Conservation (phyloP, 2,888 invertebrate genomes). For the Mactromeris polynyma region DNA sequence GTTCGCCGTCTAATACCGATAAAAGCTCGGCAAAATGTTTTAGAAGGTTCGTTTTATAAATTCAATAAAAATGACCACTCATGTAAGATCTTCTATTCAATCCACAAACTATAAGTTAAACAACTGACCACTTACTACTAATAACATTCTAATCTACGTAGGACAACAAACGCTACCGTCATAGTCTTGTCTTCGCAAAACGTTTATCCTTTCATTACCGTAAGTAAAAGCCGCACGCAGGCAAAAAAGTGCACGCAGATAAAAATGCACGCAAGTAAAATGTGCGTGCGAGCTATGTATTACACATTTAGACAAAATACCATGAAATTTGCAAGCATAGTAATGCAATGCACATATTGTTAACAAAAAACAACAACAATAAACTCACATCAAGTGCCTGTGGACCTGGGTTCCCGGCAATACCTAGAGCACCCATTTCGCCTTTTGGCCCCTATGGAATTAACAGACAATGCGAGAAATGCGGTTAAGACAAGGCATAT, state of each 20-base stretch:
- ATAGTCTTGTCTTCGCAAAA: too few relatives aligned
- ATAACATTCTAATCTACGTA: too few relatives aligned
- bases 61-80: too few relatives aligned
- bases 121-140: too few relatives aligned
- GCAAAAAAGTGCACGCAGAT: neutral
- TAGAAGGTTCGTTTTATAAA: too few relatives aligned
- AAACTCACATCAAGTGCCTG: conserved; percentile 63
- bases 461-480: conserved; percentile 33
- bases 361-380: conserved; percentile 5
- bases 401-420: conserved; percentile 64
- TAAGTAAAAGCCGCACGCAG: neutral
- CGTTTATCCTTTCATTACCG: neutral
- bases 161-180: too few relatives aligned
- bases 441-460: conserved; percentile 63
- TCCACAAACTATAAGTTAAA: too few relatives aligned
- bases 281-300: neutral
- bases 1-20: too few relatives aligned
- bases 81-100: too few relatives aligned
- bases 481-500: neutral
- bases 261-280: neutral
- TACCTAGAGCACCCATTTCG: conserved; percentile 48
- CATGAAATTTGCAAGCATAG: neutral
- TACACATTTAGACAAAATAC: neutral
- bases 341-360: neutral
- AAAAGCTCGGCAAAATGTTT: too few relatives aligned